These are phyloP conservation scores for Aleiodes testaceus DNA, from an alignment of 2,888 invertebrate species.

Conservation along the genomic window DNA sequence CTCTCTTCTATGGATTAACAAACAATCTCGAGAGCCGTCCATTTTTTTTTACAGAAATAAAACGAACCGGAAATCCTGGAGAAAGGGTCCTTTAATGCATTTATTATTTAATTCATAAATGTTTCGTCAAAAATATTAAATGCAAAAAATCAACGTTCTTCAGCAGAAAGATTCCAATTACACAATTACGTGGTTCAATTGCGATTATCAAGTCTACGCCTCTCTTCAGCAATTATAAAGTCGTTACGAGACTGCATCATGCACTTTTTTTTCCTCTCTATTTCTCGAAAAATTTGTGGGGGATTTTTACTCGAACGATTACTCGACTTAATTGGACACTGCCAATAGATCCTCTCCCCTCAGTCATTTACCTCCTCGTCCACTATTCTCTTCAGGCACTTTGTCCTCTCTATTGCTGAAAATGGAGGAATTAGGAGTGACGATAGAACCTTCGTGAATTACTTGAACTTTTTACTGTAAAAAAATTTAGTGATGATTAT, in stretches of 20 bases:
- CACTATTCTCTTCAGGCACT: background rate
- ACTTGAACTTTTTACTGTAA: background rate
- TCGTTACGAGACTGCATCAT: background rate
- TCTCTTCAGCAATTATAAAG: background rate
- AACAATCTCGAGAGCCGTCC: conserved; percentile 34
- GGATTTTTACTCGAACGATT: conserved; percentile 33
- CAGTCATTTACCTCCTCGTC: background rate
- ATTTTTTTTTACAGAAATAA: background rate
- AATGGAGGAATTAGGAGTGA: background rate
- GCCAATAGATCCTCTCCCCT: conserved; percentile 12
- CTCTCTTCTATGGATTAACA: conserved; percentile 27
- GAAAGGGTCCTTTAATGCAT: background rate
- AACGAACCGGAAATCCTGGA: background rate
- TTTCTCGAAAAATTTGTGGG: background rate
- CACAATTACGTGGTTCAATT: conserved; percentile 27
- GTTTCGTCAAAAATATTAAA: background rate
- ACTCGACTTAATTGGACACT: conserved; percentile 25
- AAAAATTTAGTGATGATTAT: background rate
- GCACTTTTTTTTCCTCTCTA: background rate
- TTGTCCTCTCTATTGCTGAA: background rate
- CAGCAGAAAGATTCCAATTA: conserved; percentile 15
- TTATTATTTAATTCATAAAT: conserved; percentile 4
- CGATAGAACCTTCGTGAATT: background rate
- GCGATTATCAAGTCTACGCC: background rate
- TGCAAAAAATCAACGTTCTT: background rate